Percentiles rank a stretch among this genome's conserved stretches.
Conservation (phyloP, 2,888 invertebrate genomes). For the Drosophila picticornis region DNA sequence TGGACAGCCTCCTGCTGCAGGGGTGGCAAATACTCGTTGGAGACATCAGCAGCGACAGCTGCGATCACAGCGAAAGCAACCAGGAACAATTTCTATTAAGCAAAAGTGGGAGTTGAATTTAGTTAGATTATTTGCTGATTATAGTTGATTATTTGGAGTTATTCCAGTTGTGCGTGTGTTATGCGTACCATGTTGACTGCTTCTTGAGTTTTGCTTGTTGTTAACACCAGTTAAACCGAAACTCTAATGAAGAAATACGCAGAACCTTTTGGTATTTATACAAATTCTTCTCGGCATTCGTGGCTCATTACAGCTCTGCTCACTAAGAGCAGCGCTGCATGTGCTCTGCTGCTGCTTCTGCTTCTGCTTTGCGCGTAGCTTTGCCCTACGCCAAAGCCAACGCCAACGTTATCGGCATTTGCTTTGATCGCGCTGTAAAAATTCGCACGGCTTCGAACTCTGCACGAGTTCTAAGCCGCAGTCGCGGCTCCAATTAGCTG, state of each 20-base stretch:
- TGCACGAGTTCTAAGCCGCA: conserved; percentile 68
- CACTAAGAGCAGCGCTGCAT: conserved; percentile 18
- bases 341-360: background rate
- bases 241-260: conserved; percentile 80
- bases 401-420: conserved; percentile 24
- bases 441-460: conserved; percentile 69
- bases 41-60: conserved; percentile 79
- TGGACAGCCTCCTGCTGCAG: conserved; percentile 57
- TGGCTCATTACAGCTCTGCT: conserved; percentile 57
- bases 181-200: conserved; percentile 70
- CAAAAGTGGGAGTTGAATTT: conserved; percentile 12
- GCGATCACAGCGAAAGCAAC: conserved; percentile 81
- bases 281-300: conserved; percentile 68
- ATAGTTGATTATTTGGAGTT: conserved; percentile 4
- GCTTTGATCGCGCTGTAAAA: conserved; percentile 70
- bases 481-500: conserved; percentile 52
- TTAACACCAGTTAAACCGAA: conserved; percentile 78
- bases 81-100: conserved; percentile 81
- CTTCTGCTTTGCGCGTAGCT: conserved; percentile 2
- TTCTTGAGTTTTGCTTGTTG: conserved; percentile 73
- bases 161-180: background rate
- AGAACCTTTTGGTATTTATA: conserved; percentile 83
- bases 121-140: no score
- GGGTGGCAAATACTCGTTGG: conserved; percentile 82
- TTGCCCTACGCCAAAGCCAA: conserved; percentile 16